Base-by-base conservation (phyloP, 2,888 invertebrate species). In the Volucella inanis region DNA sequence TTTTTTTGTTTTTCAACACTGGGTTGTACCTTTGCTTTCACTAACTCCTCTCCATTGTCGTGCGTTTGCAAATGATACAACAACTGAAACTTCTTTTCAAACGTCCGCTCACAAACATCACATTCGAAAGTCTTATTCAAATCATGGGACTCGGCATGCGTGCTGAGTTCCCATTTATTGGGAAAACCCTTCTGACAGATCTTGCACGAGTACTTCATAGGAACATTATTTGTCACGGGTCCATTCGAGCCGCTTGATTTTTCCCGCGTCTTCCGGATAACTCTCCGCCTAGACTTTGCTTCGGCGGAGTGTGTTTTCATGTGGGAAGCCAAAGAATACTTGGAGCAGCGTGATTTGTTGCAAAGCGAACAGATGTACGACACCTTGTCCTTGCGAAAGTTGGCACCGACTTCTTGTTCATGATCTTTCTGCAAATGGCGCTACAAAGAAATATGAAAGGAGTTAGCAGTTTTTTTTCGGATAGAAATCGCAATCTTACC, bases 21-120 rank as follows among this genome's bases (percentile, higher is more conserved):
- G 2, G 78, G 54, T 45, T 77, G 75, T 1, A 82, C 52, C 54
- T 80, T 87, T 2, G 87, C 76, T 50, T 87, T 75, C 1, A 86
- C 59, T 1, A 88, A 50, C 14, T 68, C 82, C 14, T 87, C 87
- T 1, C 78, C 80, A 59, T 79, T 74, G 38, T 83, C 87, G 39
- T 88, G 88, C 3, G 85, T 86, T 49, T 88, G 88, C 62, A 88
- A 61, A 45, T 88, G 88, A 41, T 84, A 86, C 8, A 88, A 59
- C 62, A 88, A 55, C 22, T 86, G 82, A 15, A 87, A 88, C 15
- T 88, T 88, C 59, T 87, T 87, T 18, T 87, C 85, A 47, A 87
- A 88, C 14, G 83, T 64, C n/a, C 87, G 68, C 57, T 87, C 75
- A 22, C 88, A 88, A 22, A 86, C 52, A 47, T 87, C 87, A 59